These are phyloP conservation scores for Corella eumyota DNA, from an alignment of 23 tunicate species.

Conservation along the genomic window DNA sequence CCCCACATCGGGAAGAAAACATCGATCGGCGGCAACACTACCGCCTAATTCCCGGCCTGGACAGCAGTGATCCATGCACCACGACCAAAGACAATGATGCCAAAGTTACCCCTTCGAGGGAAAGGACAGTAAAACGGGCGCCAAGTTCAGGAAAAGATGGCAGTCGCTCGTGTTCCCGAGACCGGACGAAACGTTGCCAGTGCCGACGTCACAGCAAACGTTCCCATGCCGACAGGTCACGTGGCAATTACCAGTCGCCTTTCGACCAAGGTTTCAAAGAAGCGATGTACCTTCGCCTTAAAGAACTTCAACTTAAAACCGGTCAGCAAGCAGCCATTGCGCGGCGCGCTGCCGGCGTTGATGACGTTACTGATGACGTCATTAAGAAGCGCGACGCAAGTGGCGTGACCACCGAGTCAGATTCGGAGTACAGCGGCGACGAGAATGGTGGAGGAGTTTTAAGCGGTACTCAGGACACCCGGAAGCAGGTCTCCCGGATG, in stretches of 20 bases:
- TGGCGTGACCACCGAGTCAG: slow-evolving; percentile 6
- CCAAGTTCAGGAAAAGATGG: no score
- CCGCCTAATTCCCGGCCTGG: slow-evolving; percentile 17
- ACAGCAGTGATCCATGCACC: slow-evolving; percentile 5
- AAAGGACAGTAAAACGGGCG: no score
- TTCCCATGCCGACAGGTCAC: slow-evolving; percentile 1
- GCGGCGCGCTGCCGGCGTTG: slow-evolving; percentile 13
- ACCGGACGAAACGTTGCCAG: no score
- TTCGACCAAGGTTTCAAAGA: slow-evolving; percentile 51
- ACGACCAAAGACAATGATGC: no score
- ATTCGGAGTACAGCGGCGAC: slow-evolving; percentile 33
- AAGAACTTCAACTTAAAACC: slow-evolving; percentile 33
- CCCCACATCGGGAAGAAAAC: no score
- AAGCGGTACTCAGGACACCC: background rate
- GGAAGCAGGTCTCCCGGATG: slow-evolving; percentile 10
- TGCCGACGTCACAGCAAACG: background rate
- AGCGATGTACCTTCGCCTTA: slow-evolving; percentile 43
- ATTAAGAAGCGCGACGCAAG: background rate
- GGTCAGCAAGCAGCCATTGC: slow-evolving; percentile 8
- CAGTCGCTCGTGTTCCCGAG: no score
- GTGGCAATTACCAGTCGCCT: slow-evolving; percentile 30
- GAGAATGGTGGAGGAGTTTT: slow-evolving; percentile 2
- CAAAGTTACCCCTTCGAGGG: no score
- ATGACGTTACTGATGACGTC: slow-evolving; percentile 15
- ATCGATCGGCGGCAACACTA: slow-evolving; percentile 16